These are phyloP conservation scores for Diplosoma virens DNA, from an alignment of 23 tunicate species.

Conservation along the genomic window DNA sequence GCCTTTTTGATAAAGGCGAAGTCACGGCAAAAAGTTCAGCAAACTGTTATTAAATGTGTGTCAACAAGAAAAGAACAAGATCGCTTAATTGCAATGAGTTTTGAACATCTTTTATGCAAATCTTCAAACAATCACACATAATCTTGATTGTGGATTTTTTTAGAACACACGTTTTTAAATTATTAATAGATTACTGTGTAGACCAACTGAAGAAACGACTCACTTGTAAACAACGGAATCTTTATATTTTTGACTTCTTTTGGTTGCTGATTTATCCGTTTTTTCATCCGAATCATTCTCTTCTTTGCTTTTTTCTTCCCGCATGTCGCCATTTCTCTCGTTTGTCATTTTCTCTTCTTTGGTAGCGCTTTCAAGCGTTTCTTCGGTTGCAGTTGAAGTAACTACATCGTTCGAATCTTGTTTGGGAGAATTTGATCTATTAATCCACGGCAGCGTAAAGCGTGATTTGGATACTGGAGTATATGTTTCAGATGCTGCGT, in stretches of 20 bases:
- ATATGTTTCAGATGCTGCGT: conserved; percentile 45
- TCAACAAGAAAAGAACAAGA: too few relatives aligned
- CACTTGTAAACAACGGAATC: conserved; percentile 30
- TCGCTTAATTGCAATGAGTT: too few relatives aligned
- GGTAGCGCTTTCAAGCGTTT: not conserved
- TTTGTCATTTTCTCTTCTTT: not conserved
- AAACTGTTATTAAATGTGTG: too few relatives aligned
- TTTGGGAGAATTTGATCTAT: not conserved
- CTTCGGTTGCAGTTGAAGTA: not conserved
- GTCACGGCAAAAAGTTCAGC: too few relatives aligned
- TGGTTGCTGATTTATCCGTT: not conserved
- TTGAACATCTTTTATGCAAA: too few relatives aligned
- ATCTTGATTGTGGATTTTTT: too few relatives aligned
- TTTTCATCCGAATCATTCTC: not conserved
- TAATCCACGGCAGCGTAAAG: conserved; percentile 49
- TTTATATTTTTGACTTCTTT: conserved; percentile 12
- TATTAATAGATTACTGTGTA: too few relatives aligned
- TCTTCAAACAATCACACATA: too few relatives aligned
- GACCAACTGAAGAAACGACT: too few relatives aligned
- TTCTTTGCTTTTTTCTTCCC: not conserved
- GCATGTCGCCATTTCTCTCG: not conserved
- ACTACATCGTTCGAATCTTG: not conserved
- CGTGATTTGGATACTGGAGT: conserved; percentile 35
- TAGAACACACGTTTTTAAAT: too few relatives aligned
- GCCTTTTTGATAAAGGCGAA: too few relatives aligned